Evolutionary conservation across 2,888 invertebrate species (phyloP), one percentile per base, ranked within the genome.

Genomic region (Sussaba pulchella): DNA sequence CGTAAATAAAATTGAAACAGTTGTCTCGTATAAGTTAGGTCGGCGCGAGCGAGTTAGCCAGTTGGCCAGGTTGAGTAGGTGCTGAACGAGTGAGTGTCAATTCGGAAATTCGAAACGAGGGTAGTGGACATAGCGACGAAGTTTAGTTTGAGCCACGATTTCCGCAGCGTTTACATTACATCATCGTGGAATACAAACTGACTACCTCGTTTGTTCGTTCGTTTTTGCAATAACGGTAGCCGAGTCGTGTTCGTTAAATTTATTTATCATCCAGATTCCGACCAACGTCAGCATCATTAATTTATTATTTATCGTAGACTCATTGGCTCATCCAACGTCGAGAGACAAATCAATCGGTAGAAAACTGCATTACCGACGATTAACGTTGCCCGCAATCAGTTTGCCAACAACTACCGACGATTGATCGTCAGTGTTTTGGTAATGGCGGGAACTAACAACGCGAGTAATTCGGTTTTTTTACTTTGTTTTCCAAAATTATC

Each of bases 231-330:
- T 47, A 50, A 50, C 52, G 43, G 47, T 71, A 71, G 36, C 67
- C 45, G 17, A 9, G 1, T 9, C 31, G 31, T 19, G 64, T 24
- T 36, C 41, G 31, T 61, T 50, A 26, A 39, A 66, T 80, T 77
- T 74, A 59, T 77, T 43, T 70, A 59, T 77, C 36, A 52, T 70
- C 36, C 26, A 69, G 77, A 52, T 47, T 36, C 59, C 10, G 19
- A n/a, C n/a, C 10, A 10, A 26, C 9, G 43, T 14, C 12, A 9
- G 81, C 59, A 77, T 83, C 83, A 82, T 86, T 84, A 82, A 84
- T 87, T 86, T 83, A 85, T 85, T 86, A 85, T 87, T 87, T 82
- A 83, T 66, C 64, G 45, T 36, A 73, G 70, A 78, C 78, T 86
- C 86, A 84, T 81, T 81, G 79, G 75, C 31, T 6, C 31, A 74